Percentiles rank a stretch among this genome's conserved stretches.
These are phyloP conservation scores for Phymorhynchus buccinoides DNA, from an alignment of 1,140 invertebrate species.

Conservation along the genomic window DNA sequence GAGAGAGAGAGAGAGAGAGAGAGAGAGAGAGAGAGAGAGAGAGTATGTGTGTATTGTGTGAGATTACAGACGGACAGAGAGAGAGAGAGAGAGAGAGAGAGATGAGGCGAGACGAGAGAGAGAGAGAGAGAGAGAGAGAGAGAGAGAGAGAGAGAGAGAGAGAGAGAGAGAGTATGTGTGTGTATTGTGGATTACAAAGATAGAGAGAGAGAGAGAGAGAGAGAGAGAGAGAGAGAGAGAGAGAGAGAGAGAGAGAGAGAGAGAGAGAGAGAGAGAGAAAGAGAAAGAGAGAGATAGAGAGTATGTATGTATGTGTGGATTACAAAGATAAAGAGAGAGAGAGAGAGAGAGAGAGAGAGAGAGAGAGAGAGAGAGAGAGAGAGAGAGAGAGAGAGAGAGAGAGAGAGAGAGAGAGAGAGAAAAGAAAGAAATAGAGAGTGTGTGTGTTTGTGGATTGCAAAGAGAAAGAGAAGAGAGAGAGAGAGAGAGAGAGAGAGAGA, in stretches of 20 bases:
- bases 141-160: constrained; percentile 13
- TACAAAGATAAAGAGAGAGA: constrained; percentile 13
- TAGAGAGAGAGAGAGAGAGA: constrained; percentile 11
- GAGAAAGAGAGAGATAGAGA: constrained; percentile 11
- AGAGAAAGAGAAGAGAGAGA: constrained; percentile 22
- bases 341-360: neutral
- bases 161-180: too few relatives aligned
- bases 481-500: constrained; percentile 33
- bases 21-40: too few relatives aligned
- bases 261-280: neutral
- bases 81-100: neutral
- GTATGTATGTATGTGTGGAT: too few relatives aligned
- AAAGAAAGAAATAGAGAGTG: neutral
- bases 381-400: neutral
- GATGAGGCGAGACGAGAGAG: neutral
- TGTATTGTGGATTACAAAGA: too few relatives aligned
- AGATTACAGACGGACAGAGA: too few relatives aligned
- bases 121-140: constrained; percentile 29
- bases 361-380: neutral
- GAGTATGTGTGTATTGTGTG: too few relatives aligned
- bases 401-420: constrained; percentile 15
- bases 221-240: neutral
- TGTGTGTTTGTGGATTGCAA: too few relatives aligned
- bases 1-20: neutral
- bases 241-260: neutral